Conservation (phyloP, 1,140 invertebrate species). For the Dendroctonus ponderosae region DNA sequence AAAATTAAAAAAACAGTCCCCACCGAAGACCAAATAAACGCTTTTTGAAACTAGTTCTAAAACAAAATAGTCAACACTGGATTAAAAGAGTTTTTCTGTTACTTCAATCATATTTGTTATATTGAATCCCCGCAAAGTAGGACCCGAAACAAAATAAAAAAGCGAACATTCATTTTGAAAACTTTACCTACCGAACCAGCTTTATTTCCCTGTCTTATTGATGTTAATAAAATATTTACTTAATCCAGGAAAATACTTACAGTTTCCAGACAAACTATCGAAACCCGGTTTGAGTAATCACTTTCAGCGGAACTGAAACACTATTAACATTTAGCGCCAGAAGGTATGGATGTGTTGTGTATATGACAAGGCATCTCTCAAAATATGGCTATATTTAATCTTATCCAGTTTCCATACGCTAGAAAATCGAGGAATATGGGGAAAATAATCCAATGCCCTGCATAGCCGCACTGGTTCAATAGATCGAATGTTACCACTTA, state of each 20-base stretch:
- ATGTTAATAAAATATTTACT: constrained; percentile 2
- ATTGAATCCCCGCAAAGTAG: too few species aligned
- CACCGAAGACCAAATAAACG: too few species aligned
- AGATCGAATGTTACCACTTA: too few species aligned
- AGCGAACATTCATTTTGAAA: too few species aligned
- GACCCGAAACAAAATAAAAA: too few species aligned
- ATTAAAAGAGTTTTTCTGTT: too few species aligned
- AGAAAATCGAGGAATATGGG: constrained; percentile 11
- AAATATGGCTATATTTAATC: constrained; percentile 33
- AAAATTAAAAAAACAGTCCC: too few species aligned
- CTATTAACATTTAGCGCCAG: constrained; percentile 22
- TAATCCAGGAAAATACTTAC: constrained; percentile 8
- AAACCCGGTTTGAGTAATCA: constrained; percentile 17
- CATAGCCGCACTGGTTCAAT: background rate
- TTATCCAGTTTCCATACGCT: constrained; percentile 26
- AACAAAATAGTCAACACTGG: too few species aligned
- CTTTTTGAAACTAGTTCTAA: too few species aligned
- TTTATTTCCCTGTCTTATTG: background rate
- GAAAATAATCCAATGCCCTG: constrained; percentile 1
- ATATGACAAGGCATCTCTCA: constrained; percentile 29
- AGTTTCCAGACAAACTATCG: constrained; percentile 5
- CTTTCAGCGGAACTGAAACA: constrained; percentile 23
- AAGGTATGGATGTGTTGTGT: constrained; percentile 27
- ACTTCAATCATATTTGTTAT: too few species aligned
- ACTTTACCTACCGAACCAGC: too few species aligned